phyloP scores from a whole-genome alignment of 1,140 invertebrate species.

The Drosophila murphyi region DNA sequence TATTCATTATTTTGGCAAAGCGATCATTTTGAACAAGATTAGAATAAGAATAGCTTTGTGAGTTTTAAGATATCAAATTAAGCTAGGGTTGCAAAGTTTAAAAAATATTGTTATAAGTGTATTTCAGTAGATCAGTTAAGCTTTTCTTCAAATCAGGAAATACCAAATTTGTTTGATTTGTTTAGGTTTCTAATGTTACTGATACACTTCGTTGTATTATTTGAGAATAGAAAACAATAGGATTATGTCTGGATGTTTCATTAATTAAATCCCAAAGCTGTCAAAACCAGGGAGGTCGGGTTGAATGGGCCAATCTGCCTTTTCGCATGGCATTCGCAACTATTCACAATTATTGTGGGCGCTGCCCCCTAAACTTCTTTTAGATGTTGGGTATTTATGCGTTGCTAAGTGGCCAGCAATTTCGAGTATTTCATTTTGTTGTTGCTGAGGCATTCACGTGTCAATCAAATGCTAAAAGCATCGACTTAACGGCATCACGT shows the following conservation, averaged over 20 bases:
- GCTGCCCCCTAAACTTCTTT: neutral
- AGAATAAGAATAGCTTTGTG: slow-evolving; percentile 2
- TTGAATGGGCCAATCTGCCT: neutral
- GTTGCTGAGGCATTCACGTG: slow-evolving; percentile 38
- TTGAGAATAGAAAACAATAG: no score
- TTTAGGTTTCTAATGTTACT: no score
- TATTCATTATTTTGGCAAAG: slow-evolving; percentile 19
- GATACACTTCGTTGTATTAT: no score
- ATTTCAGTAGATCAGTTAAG: no score
- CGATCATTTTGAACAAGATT: neutral
- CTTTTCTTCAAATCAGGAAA: no score
- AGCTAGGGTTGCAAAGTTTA: no score
- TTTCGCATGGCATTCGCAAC: slow-evolving; percentile 17
- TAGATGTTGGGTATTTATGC: slow-evolving; percentile 39
- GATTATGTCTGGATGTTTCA: no score
- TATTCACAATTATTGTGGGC: slow-evolving; percentile 15
- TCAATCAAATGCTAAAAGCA: slow-evolving; percentile 70
- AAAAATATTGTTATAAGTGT: no score
- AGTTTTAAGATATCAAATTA: neutral
- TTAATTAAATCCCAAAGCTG: slow-evolving; percentile 2
- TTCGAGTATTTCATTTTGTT: slow-evolving; percentile 25
- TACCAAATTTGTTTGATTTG: no score
- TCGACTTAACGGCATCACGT: slow-evolving; percentile 51
- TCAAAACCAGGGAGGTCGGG: neutral
- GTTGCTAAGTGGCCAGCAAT: slow-evolving; percentile 55